Percentiles rank a stretch among this genome's conserved stretches.
Evolutionary conservation across 2,797 vertebrate genomes (phyloP).

Genomic region (Melanotaenia trifasciata): DNA sequence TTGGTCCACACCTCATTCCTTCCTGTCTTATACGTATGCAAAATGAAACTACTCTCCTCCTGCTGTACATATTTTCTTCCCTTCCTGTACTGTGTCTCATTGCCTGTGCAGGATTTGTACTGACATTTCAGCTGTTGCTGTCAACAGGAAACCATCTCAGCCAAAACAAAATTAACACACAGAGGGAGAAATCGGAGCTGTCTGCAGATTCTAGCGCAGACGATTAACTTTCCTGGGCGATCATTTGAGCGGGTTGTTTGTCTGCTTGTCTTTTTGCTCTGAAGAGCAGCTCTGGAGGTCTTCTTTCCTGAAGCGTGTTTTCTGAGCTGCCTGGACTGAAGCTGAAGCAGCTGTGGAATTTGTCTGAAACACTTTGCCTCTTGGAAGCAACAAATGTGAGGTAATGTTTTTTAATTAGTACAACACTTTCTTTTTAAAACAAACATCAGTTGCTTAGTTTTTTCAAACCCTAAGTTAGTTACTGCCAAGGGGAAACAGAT

Average conservation of each 20-base stretch:
- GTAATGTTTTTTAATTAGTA: neutral
- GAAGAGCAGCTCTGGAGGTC: slow-evolving; percentile 28
- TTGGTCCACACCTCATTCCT: slow-evolving; percentile 42
- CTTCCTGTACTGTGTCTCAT: slow-evolving; percentile 37
- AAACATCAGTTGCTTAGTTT: slow-evolving; percentile 14
- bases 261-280: slow-evolving; percentile 9
- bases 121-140: slow-evolving; percentile 45
- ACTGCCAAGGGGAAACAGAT: slow-evolving; percentile 10
- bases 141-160: slow-evolving; percentile 18
- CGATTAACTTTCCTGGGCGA: neutral
- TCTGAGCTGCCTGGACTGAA: slow-evolving; percentile 36
- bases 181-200: neutral
- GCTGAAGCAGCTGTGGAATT: slow-evolving; percentile 52
- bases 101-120: slow-evolving; percentile 11
- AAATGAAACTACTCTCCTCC: slow-evolving; percentile 48
- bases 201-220: no score
- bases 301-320: slow-evolving; percentile 24
- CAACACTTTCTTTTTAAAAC: neutral
- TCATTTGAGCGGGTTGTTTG: slow-evolving; percentile 14
- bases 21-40: slow-evolving; percentile 38
- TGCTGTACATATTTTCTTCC: slow-evolving; percentile 28
- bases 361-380: slow-evolving; percentile 27
- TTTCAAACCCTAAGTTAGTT: neutral
- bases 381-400: neutral
- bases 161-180: neutral